phyloP scores from a whole-genome alignment of 2,797 vertebrate species.

The Chloroceryle amazona region DNA sequence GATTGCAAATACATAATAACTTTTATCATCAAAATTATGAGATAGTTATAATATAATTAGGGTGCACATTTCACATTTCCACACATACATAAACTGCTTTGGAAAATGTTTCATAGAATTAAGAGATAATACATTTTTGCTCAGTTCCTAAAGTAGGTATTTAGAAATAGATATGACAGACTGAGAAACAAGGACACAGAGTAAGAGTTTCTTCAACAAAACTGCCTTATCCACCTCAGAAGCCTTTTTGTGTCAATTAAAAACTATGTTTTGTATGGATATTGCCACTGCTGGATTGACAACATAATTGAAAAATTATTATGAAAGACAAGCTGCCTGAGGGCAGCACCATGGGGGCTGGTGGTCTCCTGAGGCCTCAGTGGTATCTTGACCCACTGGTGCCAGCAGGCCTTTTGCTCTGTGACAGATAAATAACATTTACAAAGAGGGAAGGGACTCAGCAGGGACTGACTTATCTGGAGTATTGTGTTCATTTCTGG shows the following conservation, averaged over 20 bases:
- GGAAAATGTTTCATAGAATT: neutral
- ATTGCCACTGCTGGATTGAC: neutral
- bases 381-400: fast-evolving
- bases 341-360: fast-evolving
- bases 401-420: neutral
- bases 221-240: neutral
- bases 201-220: neutral
- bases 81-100: neutral
- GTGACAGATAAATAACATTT: fast-evolving
- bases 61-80: neutral
- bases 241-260: neutral
- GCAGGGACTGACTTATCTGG: neutral
- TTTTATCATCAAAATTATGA: neutral
- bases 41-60: neutral
- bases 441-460: neutral
- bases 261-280: neutral
- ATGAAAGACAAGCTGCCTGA: neutral
- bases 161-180: neutral
- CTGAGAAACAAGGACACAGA: neutral
- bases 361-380: neutral
- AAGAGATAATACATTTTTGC: neutral
- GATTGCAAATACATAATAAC: neutral
- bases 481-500: too few species aligned
- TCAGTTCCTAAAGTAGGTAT: neutral
- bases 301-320: neutral